These are phyloP conservation scores for Patiria pectinifera DNA, from an alignment of 53 echinoderm and acorn worm species.

Conservation along the genomic window DNA sequence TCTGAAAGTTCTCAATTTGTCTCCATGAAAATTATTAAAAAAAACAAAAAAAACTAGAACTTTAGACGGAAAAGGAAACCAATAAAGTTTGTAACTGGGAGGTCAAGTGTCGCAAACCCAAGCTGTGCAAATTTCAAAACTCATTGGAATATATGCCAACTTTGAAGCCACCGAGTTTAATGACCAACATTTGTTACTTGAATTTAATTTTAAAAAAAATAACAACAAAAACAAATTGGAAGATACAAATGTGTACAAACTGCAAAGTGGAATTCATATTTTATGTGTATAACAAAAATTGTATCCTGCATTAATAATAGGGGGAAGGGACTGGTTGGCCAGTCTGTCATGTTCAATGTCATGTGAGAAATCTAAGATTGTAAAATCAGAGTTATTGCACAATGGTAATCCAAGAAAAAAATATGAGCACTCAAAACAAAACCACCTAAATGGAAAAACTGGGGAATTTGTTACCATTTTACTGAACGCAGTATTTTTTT, in stretches of 20 bases:
- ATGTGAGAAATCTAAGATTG: too few relatives aligned
- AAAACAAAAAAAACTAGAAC: background rate
- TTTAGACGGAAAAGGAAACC: background rate
- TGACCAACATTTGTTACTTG: slow-evolving; percentile 63
- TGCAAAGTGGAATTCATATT: slow-evolving; percentile 56
- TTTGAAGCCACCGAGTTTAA: slow-evolving; percentile 55
- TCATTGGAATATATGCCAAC: slow-evolving; percentile 3
- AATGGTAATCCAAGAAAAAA: too few relatives aligned
- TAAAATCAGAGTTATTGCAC: too few relatives aligned
- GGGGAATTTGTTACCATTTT: background rate
- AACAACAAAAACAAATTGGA: slow-evolving; percentile 3
- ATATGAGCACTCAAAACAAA: too few relatives aligned
- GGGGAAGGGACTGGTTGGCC: too few relatives aligned
- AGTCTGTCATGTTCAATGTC: too few relatives aligned
- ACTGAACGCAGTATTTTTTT: background rate
- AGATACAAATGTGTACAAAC: slow-evolving; percentile 41
- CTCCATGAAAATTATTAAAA: too few relatives aligned
- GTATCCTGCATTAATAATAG: background rate
- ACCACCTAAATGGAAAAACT: too few relatives aligned
- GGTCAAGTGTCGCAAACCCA: slow-evolving; percentile 6
- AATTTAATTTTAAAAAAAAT: background rate
- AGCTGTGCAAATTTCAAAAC: slow-evolving; percentile 23
- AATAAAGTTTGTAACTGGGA: background rate
- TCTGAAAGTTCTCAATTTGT: too few relatives aligned
- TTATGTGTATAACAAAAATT: slow-evolving; percentile 27